Conservation (phyloP, 2,888 invertebrate genomes). For the Furcula furcula region DNA sequence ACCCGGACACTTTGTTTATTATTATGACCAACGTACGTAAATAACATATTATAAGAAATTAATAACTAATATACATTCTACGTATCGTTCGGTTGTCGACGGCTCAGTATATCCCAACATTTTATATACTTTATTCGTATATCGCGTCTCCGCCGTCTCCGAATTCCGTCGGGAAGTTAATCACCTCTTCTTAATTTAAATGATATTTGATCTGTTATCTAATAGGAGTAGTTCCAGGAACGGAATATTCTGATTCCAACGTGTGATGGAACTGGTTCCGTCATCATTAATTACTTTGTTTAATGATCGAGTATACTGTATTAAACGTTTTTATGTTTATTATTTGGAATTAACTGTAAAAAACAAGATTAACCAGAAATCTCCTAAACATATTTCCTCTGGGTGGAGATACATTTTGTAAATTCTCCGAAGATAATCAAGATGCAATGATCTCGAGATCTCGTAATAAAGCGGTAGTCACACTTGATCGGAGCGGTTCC, state of each 20-base stretch:
- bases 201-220: constrained; percentile 70
- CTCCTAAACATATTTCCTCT: constrained; percentile 12
- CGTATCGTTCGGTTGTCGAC: constrained; percentile 23
- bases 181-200: constrained; percentile 62
- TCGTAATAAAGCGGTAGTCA: constrained; percentile 34
- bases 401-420: constrained; percentile 5
- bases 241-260: constrained; percentile 53
- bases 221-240: constrained; percentile 68
- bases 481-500: constrained; percentile 28
- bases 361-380: constrained; percentile 7
- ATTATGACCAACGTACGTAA: constrained; percentile 49
- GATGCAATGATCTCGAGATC: constrained; percentile 16
- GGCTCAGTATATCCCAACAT: constrained; percentile 6
- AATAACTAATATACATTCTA: constrained; percentile 27
- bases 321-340: constrained; percentile 31
- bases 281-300: constrained; percentile 57
- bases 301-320: constrained; percentile 57
- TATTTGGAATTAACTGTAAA: constrained; percentile 18
- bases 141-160: constrained; percentile 17
- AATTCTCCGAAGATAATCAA: constrained; percentile 19
- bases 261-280: constrained; percentile 47
- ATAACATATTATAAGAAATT: constrained; percentile 49
- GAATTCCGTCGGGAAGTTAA: constrained; percentile 43
- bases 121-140: constrained; percentile 29
- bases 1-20: constrained; percentile 55